These are phyloP conservation scores for Mandrillus leucophaeus DNA, from an alignment of 2,113 vertebrate genomes.

Conservation along the genomic window DNA sequence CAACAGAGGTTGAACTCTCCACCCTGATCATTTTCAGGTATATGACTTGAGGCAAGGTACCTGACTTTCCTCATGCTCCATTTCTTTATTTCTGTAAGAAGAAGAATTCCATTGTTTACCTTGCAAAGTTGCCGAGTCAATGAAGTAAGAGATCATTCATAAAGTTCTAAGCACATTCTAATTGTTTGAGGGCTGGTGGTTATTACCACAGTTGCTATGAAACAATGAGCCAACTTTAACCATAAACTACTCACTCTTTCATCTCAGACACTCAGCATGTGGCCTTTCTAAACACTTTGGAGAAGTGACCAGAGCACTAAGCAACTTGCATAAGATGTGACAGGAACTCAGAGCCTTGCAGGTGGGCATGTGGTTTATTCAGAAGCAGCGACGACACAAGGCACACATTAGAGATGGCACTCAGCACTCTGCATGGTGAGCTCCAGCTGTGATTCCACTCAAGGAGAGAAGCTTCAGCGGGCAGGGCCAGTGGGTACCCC, in stretches of 20 bases:
- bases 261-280: fast-evolving
- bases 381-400: fast-evolving
- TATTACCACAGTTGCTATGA: fast-evolving
- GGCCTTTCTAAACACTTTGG: fast-evolving
- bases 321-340: fast-evolving
- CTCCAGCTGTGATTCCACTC: fast-evolving
- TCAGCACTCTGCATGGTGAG: fast-evolving
- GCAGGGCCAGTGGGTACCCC: fast-evolving
- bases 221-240: neutral
- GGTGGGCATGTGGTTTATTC: fast-evolving
- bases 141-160: neutral
- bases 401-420: fast-evolving
- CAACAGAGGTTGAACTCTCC: fast-evolving
- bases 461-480: fast-evolving
- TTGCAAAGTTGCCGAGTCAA: fast-evolving
- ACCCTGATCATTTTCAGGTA: neutral
- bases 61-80: neutral
- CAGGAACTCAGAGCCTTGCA: fast-evolving
- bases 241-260: fast-evolving
- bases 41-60: fast-evolving
- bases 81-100: neutral
- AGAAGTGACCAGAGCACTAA: fast-evolving
- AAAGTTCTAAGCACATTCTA: fast-evolving
- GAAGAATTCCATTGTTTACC: neutral
- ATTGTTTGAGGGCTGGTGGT: neutral